Evolutionary conservation across 2,113 vertebrate genomes (phyloP), one percentile per base, ranked within the genome.

Genomic region (Cephalopterus ornatus): DNA sequence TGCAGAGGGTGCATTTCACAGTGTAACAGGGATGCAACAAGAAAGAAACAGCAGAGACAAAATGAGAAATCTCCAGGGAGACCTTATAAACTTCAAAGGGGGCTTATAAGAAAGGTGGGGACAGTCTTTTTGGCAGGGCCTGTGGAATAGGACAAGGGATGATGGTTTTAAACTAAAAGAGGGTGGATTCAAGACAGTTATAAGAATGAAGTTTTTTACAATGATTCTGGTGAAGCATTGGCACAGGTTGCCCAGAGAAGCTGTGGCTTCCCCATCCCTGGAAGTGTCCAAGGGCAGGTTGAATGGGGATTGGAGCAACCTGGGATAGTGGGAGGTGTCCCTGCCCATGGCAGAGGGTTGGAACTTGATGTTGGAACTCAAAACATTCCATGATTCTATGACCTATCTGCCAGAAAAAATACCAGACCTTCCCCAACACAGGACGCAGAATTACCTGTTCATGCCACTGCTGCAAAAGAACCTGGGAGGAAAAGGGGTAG

Each of bases 251-350:
- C 6, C 24, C 46, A 55, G 12, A 49, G 63, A 27, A 84, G 41
- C 32, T 83, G 63, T 16, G 71, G 5, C 41, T 76, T 39, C 21
- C 3, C 17, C 41, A 35, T 62, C 41, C 41, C 30, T 83, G 71
- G 9, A 49, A 62, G 8, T 42, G 35, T 23, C 5, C 63, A 27
- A 70, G 47, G 8, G 30, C 30, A 32, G 41, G 26, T 0, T 42
- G 79, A 26, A 55, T 0, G 0, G 26, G 21, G 11, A 13, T 62
- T 49, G 55, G 17, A 62, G 17, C 20, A 32, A 0, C 17, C 30
- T 76, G 55, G 41, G 20, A 1, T 6, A 13, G 21, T 42, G 26
- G 9, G 0, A 83, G 4, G 0, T 35, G 18, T 13, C 30, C 39
- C 30, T 47, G 47, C 1, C 46, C 24, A 27, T 27, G n/a, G 9